A percentile compares a stretch with the other conserved stretches of the same genome.
Evolutionary conservation across 2,888 invertebrate species (phyloP).

Genomic region (Hirtodrosophila trivittata): DNA sequence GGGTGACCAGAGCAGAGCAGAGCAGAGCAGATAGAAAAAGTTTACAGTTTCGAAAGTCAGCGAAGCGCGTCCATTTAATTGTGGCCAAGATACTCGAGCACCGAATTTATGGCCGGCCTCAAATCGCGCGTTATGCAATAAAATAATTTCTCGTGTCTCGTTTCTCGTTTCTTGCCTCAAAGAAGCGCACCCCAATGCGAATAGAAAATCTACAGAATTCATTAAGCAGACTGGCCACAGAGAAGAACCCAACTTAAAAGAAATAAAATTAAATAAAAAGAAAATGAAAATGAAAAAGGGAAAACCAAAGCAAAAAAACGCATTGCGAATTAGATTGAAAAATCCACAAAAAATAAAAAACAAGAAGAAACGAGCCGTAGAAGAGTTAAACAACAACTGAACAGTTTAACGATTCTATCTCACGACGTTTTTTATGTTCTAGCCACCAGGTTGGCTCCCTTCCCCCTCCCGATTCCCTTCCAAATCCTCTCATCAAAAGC

Average conservation of each 20-base stretch:
- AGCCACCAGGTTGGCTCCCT: constrained; percentile 20
- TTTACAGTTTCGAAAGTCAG: constrained; percentile 72
- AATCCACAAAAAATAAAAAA: constrained; percentile 18
- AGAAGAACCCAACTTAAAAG: constrained; percentile 7
- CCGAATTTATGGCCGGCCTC: constrained; percentile 69
- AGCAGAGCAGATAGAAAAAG: constrained; percentile 38
- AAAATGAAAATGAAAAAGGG: constrained; percentile 1
- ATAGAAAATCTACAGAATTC: constrained; percentile 61
- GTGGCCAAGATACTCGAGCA: constrained; percentile 71
- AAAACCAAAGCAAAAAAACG: neutral
- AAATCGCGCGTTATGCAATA: constrained; percentile 78
- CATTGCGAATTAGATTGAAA: constrained; percentile 24
- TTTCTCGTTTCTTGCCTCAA: neutral
- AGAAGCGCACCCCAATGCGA: constrained; percentile 32
- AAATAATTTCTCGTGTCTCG: constrained; percentile 63
- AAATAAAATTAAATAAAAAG: constrained; percentile 10
- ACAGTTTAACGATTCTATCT: constrained; percentile 65
- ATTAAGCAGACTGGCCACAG: constrained; percentile 47
- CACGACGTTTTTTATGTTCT: constrained; percentile 59
- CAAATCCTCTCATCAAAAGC: neutral
- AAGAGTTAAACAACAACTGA: too few species aligned
- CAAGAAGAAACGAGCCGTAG: constrained; percentile 7
- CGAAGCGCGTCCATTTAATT: constrained; percentile 75
- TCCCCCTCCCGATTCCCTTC: neutral
- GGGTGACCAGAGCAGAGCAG: neutral